Conservation (phyloP, 2,113 vertebrate species). For the Athene noctua region DNA sequence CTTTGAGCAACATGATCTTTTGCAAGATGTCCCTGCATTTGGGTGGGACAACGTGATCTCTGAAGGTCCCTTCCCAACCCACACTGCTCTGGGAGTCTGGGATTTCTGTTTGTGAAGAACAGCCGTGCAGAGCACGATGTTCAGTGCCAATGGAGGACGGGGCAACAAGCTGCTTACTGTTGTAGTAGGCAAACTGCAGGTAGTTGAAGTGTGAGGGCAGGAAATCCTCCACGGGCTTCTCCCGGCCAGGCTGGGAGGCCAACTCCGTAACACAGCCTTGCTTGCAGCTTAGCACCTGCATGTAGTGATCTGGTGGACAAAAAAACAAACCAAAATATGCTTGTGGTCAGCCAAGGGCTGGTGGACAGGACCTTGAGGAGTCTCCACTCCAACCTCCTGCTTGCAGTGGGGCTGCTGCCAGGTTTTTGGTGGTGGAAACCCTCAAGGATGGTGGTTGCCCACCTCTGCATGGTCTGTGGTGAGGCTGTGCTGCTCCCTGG, state of each 20-base stretch:
- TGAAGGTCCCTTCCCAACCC: neutral
- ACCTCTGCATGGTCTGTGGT: neutral
- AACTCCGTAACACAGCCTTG: slow-evolving; percentile 88
- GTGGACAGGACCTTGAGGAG: neutral
- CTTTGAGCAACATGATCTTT: neutral
- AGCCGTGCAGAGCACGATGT: neutral
- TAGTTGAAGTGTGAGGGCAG: slow-evolving; percentile 93
- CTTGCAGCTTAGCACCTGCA: slow-evolving; percentile 91
- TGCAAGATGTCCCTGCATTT: neutral
- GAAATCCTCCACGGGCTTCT: slow-evolving; percentile 91
- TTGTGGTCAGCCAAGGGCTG: neutral
- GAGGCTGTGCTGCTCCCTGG: neutral
- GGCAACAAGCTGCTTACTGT: slow-evolving; percentile 77
- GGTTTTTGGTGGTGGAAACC: neutral
- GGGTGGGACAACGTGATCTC: neutral
- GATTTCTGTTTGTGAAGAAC: neutral
- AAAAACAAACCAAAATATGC: neutral
- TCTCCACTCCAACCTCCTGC: neutral
- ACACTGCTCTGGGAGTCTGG: neutral
- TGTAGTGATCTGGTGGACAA: slow-evolving; percentile 85
- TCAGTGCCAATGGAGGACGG: accelerated
- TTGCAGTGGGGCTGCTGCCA: neutral
- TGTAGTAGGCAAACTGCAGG: slow-evolving; percentile 97
- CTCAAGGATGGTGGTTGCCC: neutral
- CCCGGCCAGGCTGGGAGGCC: slow-evolving; percentile 77